A percentile compares a stretch with the other conserved stretches of the same genome.
Conservation (phyloP, 2,888 invertebrate species). For the Taenaris catops region DNA sequence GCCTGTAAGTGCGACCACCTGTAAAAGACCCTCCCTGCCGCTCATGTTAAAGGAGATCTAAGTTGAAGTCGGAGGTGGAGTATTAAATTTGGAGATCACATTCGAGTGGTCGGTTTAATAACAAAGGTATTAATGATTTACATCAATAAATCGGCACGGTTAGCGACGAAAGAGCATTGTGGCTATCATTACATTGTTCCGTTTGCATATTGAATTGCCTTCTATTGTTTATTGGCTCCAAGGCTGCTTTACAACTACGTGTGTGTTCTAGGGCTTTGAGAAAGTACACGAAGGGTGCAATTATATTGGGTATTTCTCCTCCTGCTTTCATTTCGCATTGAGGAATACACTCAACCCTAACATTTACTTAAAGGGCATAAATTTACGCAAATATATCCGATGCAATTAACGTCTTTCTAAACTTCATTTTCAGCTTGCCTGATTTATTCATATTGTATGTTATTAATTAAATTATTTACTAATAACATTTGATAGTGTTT, state of each 20-base stretch:
- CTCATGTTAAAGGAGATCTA: slow-evolving; percentile 24
- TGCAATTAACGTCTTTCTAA: too few species aligned
- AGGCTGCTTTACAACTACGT: slow-evolving; percentile 43
- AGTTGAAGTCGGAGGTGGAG: slow-evolving; percentile 23
- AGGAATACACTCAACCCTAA: too few species aligned
- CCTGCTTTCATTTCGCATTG: too few species aligned
- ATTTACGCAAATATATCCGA: too few species aligned
- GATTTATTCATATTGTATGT: too few species aligned
- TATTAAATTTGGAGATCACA: slow-evolving; percentile 37
- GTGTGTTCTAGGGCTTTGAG: slow-evolving; percentile 44
- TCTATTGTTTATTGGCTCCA: slow-evolving; percentile 62
- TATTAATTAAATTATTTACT: too few species aligned
- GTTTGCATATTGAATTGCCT: slow-evolving; percentile 75
- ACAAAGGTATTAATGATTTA: slow-evolving; percentile 62
- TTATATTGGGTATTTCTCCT: too few species aligned
- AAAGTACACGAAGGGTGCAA: slow-evolving; percentile 18
- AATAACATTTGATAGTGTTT: too few species aligned
- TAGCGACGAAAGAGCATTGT: slow-evolving; percentile 75
- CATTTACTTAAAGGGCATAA: too few species aligned
- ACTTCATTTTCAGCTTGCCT: too few species aligned
- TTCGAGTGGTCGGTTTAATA: slow-evolving; percentile 46
- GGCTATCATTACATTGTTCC: slow-evolving; percentile 71
- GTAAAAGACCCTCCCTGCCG: slow-evolving; percentile 33
- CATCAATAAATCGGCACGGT: slow-evolving; percentile 73
- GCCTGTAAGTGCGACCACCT: slow-evolving; percentile 39